Conservation (phyloP, 2,888 invertebrate species). For the Nomada ruficornis region DNA sequence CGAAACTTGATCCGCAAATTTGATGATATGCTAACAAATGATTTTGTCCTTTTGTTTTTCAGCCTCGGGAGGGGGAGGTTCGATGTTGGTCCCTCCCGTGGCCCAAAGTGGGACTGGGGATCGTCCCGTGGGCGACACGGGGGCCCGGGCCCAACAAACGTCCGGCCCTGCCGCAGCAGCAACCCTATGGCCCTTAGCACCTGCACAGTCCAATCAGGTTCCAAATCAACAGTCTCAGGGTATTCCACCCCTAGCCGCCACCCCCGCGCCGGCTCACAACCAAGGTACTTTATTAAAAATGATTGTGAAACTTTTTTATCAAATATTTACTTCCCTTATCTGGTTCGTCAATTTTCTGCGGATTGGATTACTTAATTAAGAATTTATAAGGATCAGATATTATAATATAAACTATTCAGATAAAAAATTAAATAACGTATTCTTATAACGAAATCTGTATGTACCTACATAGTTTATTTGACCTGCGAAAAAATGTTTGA, state of each 20-base stretch:
- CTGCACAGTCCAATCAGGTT: constrained; percentile 82
- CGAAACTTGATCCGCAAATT: background rate
- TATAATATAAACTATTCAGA: too few species aligned
- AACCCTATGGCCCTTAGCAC: constrained; percentile 84
- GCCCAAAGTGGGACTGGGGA: constrained; percentile 80
- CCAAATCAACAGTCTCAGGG: constrained; percentile 79
- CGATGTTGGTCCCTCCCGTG: constrained; percentile 84
- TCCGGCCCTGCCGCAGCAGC: constrained; percentile 78
- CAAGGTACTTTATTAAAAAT: constrained; percentile 74
- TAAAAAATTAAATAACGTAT: too few species aligned
- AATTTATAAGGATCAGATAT: too few species aligned
- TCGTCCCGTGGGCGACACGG: constrained; percentile 81
- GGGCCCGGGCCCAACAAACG: constrained; percentile 83
- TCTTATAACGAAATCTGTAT: too few species aligned
- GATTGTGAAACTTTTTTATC: too few species aligned
- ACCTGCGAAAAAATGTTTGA: too few species aligned
- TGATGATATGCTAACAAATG: background rate
- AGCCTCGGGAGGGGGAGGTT: constrained; percentile 84
- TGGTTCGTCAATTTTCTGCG: background rate
- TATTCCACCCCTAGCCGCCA: constrained; percentile 80
- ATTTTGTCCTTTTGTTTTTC: constrained; percentile 62
- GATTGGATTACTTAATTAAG: too few species aligned
- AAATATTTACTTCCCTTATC: background rate
- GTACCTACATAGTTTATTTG: too few species aligned
- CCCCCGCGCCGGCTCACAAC: constrained; percentile 81